Percentiles rank a stretch among this genome's conserved stretches.
Conservation (phyloP, 92 coral and sea anemone genomes). For the Zoanthus sociatus region DNA sequence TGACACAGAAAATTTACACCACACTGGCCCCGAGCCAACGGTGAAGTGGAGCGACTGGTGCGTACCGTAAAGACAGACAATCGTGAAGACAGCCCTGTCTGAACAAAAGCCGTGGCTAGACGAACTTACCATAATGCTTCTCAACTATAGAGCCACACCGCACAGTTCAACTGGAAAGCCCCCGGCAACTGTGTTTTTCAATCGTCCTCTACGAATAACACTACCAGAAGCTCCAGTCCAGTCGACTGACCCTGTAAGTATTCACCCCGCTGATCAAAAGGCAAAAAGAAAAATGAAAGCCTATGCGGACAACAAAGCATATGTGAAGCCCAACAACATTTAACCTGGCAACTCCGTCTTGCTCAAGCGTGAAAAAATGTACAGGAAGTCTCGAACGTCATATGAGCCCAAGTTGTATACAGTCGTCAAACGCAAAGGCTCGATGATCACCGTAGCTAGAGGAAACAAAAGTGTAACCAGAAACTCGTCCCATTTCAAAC, state of each 20-base stretch:
- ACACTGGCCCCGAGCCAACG: constrained; percentile 42
- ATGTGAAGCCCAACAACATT: constrained; percentile 57
- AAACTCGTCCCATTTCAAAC: constrained; percentile 34
- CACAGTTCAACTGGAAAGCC: constrained; percentile 63
- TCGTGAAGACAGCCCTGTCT: constrained; percentile 55
- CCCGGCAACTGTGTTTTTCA: constrained; percentile 62
- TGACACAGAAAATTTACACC: constrained; percentile 69
- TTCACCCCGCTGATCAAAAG: constrained; percentile 32
- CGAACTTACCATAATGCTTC: constrained; percentile 56
- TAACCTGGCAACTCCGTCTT: constrained; percentile 57
- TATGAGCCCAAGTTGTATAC: not conserved
- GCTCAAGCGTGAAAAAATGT: constrained; percentile 46
- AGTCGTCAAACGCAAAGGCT: constrained; percentile 61
- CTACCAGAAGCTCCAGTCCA: constrained; percentile 1
- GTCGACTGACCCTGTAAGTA: constrained; percentile 4
- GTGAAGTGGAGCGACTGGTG: constrained; percentile 48
- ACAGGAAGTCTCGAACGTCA: constrained; percentile 47
- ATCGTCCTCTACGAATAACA: constrained; percentile 19
- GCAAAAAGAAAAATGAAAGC: constrained; percentile 64
- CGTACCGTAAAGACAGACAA: constrained; percentile 67
- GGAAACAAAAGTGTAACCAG: constrained; percentile 11
- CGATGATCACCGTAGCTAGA: constrained; percentile 60
- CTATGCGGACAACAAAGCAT: constrained; percentile 61
- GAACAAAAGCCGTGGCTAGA: constrained; percentile 58
- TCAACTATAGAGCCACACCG: constrained; percentile 67